These are phyloP conservation scores for Zaprionus vittiger DNA, from an alignment of 1,140 invertebrate species.

Conservation along the genomic window DNA sequence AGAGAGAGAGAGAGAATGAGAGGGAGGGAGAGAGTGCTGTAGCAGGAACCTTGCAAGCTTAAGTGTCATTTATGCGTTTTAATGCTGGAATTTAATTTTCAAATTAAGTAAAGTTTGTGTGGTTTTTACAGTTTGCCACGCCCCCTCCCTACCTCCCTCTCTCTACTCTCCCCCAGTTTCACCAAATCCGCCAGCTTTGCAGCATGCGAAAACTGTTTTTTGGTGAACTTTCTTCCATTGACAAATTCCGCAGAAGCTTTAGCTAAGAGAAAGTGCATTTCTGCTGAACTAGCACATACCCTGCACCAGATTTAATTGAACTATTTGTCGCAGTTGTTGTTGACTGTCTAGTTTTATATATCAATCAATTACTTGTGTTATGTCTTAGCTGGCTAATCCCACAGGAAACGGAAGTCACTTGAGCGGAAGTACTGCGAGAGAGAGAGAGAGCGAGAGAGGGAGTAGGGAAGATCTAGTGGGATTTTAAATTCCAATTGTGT, in stretches of 20 bases:
- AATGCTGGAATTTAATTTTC: slow-evolving; percentile 81
- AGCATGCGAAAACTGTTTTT: slow-evolving; percentile 17
- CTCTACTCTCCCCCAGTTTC: slow-evolving; percentile 27
- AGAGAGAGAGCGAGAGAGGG: neutral
- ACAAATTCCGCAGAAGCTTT: slow-evolving; percentile 33
- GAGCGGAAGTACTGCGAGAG: neutral
- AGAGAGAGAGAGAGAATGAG: neutral
- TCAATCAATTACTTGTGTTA: slow-evolving; percentile 61
- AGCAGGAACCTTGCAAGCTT: slow-evolving; percentile 50
- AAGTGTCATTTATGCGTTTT: slow-evolving; percentile 83
- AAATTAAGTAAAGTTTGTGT: slow-evolving; percentile 77
- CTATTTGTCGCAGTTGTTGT: neutral
- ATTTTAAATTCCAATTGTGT: slow-evolving; percentile 66
- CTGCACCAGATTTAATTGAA: neutral
- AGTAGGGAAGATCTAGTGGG: neutral
- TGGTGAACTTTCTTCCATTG: slow-evolving; percentile 59
- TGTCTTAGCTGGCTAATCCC: neutral
- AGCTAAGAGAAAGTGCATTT: neutral
- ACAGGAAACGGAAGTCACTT: slow-evolving; percentile 6
- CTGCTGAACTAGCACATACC: neutral
- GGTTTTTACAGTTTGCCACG: slow-evolving; percentile 27
- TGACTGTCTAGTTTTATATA: slow-evolving; percentile 41
- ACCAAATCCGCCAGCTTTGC: slow-evolving; percentile 23
- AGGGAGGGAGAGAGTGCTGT: neutral
- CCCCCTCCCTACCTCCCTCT: neutral